Evolutionary conservation across 2,888 invertebrate species (phyloP).

Genomic region (Andrena trimmerana): DNA sequence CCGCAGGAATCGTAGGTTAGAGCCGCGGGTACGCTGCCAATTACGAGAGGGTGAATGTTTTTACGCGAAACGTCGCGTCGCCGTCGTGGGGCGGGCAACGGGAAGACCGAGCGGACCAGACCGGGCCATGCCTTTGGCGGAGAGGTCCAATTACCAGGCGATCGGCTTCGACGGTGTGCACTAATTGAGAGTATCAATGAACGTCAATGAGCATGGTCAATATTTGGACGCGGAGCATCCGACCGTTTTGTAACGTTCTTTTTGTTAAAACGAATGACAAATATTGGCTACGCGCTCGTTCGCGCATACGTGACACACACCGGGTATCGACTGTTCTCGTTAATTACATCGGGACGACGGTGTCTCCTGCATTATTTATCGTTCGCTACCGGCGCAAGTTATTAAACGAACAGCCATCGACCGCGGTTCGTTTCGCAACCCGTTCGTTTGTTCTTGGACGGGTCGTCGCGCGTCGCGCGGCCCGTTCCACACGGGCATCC

Average conservation of each 20-base stretch:
- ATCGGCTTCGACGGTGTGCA: slow-evolving; percentile 74
- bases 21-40: slow-evolving; percentile 48
- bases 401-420: slow-evolving; percentile 70
- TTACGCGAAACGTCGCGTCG: slow-evolving; percentile 44
- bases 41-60: slow-evolving; percentile 48
- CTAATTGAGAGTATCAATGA: slow-evolving; percentile 77
- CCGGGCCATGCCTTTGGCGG: slow-evolving; percentile 55
- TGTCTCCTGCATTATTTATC: slow-evolving; percentile 75
- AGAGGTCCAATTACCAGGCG: slow-evolving; percentile 71
- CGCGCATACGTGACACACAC: slow-evolving; percentile 72
- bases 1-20: slow-evolving; percentile 22
- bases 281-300: slow-evolving; percentile 74
- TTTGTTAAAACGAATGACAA: slow-evolving; percentile 76
- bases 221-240: slow-evolving; percentile 75
- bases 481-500: background rate
- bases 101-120: slow-evolving; percentile 23
- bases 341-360: slow-evolving; percentile 76
- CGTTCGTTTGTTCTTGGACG: slow-evolving; percentile 19
- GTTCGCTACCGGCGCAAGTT: slow-evolving; percentile 72
- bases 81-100: slow-evolving; percentile 17
- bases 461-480: background rate
- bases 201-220: slow-evolving; percentile 75
- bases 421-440: slow-evolving; percentile 60
- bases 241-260: slow-evolving; percentile 76
- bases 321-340: slow-evolving; percentile 73